These are phyloP conservation scores for Callimico goeldii DNA, from an alignment of 2,797 vertebrate genomes.

Conservation along the genomic window DNA sequence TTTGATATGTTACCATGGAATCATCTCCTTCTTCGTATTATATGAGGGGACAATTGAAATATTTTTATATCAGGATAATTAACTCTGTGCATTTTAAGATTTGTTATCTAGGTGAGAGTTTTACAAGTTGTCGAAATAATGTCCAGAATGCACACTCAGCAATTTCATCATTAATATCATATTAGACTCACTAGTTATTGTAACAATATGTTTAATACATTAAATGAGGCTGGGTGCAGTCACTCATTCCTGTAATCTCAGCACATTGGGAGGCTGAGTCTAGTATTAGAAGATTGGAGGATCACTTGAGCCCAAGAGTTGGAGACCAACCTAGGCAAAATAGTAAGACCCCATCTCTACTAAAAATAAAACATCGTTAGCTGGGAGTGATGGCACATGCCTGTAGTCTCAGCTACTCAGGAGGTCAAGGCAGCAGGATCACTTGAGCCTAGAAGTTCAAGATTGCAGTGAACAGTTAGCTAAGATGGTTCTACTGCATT, in stretches of 20 bases:
- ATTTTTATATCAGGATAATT: neutral
- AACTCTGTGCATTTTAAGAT: neutral
- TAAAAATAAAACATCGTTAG: neutral
- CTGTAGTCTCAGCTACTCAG: neutral
- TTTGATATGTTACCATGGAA: conserved; percentile 13
- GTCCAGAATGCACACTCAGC: neutral
- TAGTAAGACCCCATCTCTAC: neutral
- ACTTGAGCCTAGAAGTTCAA: neutral
- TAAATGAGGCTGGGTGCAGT: neutral
- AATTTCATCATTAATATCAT: neutral
- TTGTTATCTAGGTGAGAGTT: conserved; percentile 2
- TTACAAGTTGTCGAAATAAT: conserved; percentile 11
- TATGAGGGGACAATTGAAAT: neutral
- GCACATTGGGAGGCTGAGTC: neutral
- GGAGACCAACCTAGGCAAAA: neutral
- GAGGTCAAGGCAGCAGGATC: neutral
- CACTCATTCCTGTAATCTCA: neutral
- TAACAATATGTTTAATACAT: neutral
- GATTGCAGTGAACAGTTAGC: neutral
- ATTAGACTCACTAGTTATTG: neutral
- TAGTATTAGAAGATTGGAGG: no score
- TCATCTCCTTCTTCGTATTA: neutral
- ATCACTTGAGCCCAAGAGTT: neutral
- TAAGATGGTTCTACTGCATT: neutral
- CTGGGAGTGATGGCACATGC: neutral